These are phyloP conservation scores for Brachionus angularis DNA, from an alignment of 1,140 invertebrate species.

Conservation along the genomic window DNA sequence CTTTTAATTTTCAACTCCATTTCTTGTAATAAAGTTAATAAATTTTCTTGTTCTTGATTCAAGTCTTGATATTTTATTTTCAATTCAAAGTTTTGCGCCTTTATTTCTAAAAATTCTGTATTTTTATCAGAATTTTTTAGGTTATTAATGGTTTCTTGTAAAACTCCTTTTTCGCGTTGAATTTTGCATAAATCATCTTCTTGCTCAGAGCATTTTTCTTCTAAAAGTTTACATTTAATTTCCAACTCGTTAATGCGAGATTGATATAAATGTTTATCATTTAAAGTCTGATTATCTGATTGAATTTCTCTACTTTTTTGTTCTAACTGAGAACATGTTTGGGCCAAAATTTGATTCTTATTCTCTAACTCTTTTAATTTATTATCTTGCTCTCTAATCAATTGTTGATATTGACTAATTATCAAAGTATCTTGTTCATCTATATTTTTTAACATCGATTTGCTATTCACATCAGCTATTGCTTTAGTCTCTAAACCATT, in stretches of 20 bases:
- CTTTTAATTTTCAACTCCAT: constrained; percentile 71
- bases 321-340: constrained; percentile 27
- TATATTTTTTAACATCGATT: background rate
- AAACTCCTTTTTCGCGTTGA: constrained; percentile 31
- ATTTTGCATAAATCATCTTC: constrained; percentile 29
- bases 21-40: constrained; percentile 76
- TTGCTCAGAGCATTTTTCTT: constrained; percentile 39
- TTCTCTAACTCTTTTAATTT: constrained; percentile 16
- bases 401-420: constrained; percentile 28
- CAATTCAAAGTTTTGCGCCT: constrained; percentile 49
- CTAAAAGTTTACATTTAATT: background rate
- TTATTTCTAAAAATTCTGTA: constrained; percentile 43
- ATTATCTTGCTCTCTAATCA: constrained; percentile 35
- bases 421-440: constrained; percentile 1
- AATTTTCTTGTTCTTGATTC: constrained; percentile 82
- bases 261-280: constrained; percentile 7
- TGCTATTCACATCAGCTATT: background rate
- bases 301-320: background rate
- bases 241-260: constrained; percentile 14
- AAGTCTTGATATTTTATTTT: constrained; percentile 66
- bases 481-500: background rate
- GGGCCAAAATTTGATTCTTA: constrained; percentile 17
- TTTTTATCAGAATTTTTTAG: constrained; percentile 13
- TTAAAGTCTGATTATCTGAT: background rate
- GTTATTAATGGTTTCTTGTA: constrained; percentile 37